A percentile compares a stretch with the other conserved stretches of the same genome.
Evolutionary conservation across 2,113 vertebrate genomes (phyloP).

Genomic region (Limnothrissa miodon): DNA sequence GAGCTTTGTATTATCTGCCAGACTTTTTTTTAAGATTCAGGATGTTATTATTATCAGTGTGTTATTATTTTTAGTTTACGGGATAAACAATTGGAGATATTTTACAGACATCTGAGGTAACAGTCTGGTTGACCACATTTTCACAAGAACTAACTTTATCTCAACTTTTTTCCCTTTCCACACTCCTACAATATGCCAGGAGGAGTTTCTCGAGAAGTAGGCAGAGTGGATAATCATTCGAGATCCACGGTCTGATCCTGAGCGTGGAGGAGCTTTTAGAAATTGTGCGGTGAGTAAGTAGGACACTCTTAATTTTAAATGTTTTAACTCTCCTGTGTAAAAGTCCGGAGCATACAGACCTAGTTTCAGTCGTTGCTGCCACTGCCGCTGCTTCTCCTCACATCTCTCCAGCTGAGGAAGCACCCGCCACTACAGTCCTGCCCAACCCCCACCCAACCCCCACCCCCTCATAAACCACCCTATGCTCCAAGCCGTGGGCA

Average conservation of each 20-base stretch:
- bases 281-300: constrained; percentile 61
- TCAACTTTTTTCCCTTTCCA: not conserved
- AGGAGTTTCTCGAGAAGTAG: not conserved
- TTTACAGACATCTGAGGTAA: not conserved
- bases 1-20: not conserved
- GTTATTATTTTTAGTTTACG: too few species aligned
- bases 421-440: not conserved
- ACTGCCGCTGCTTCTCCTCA: not conserved
- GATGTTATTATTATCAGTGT: too few species aligned
- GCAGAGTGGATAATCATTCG: not conserved
- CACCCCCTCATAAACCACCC: not conserved
- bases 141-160: not conserved
- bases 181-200: too few species aligned
- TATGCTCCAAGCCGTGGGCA: not conserved
- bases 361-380: constrained; percentile 21
- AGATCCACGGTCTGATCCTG: constrained; percentile 26
- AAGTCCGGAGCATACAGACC: constrained; percentile 28
- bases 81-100: too few species aligned
- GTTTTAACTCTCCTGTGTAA: constrained; percentile 37
- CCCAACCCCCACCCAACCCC: not conserved
- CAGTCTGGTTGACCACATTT: not conserved
- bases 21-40: too few species aligned
- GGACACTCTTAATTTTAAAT: constrained; percentile 60
- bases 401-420: not conserved
- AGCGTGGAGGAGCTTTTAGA: constrained; percentile 52